These are phyloP conservation scores for Rhopalosiphum padi DNA, from an alignment of 1,140 invertebrate genomes.

Conservation along the genomic window DNA sequence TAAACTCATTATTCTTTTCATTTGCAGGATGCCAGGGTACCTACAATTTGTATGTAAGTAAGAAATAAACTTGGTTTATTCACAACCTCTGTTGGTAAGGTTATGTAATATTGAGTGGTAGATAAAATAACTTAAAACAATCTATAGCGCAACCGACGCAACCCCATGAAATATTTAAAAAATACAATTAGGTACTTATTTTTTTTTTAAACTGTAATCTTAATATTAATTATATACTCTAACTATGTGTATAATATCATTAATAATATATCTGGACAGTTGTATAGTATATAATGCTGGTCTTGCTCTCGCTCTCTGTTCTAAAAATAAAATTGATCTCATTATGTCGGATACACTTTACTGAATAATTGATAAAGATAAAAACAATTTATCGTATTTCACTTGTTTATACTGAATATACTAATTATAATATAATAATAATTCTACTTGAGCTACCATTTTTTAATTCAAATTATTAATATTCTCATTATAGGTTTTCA, in stretches of 20 bases:
- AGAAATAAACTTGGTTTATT: not conserved
- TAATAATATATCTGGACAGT: not conserved
- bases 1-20: conserved; percentile 3
- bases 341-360: not conserved
- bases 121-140: not conserved
- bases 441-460: not conserved
- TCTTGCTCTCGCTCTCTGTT: not conserved
- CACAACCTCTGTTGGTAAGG: not conserved
- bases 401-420: not conserved
- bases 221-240: not conserved
- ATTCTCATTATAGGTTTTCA: not conserved
- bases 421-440: not conserved
- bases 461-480: not conserved
- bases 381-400: not conserved
- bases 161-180: not conserved
- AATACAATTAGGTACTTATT: not conserved
- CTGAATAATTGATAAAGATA: not conserved
- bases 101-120: not conserved
- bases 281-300: not conserved
- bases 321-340: conserved; percentile 1
- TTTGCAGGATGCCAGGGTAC: not conserved
- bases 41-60: not conserved
- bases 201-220: not conserved
- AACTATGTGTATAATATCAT: not conserved
- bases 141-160: not conserved